Base-by-base conservation (phyloP, 1,140 invertebrate genomes). In the Micrasema longulum region DNA sequence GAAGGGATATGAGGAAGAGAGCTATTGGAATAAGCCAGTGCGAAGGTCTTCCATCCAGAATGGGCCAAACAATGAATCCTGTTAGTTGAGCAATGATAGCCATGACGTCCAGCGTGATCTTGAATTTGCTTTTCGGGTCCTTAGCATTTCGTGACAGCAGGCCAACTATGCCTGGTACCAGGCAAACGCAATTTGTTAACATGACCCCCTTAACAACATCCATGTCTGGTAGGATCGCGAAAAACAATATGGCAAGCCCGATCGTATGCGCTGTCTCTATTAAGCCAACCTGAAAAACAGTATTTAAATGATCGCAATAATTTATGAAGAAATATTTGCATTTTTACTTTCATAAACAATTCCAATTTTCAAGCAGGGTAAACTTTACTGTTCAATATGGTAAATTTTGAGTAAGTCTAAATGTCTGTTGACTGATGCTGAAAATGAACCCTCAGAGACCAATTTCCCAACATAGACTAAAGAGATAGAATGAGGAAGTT, bases 141-240 rank as follows among this genome's bases (percentile, higher is more conserved):
- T 91, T 91, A 35, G 90, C 91, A 77, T 90, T 93, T 20, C 93
- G 87, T 0, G 94, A 95, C 0, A 95, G 78, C 47, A 96, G 79
- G 18, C 92, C 92, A 85, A 88, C 76, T 77, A 89, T 81, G 36
- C 83, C 82, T 0, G 97, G 97, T 3, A 97, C 85, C 53, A 97
- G 91, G 81, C 94, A 97, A n/a, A 98, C 89, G 77, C 94, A 97
- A 82, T 97, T 97, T 5, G 97, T 96, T 23, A 98, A 83, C 93
- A 98, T 96, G 9, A 95, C 91, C 2, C 94, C 95, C 83, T 96
- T 94, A 35, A 97, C 91, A 18, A 96, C 94, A 81, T 98, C 95
- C 35, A 98, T 80, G 77, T 95, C 91, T 0, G 97, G 97, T 4
- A 98, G 86, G 36, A 98, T 90, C 23, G 91, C 88, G 78, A 96